Base-by-base conservation (phyloP, 2,113 vertebrate species). In the Neolamprologus brichardi region DNA sequence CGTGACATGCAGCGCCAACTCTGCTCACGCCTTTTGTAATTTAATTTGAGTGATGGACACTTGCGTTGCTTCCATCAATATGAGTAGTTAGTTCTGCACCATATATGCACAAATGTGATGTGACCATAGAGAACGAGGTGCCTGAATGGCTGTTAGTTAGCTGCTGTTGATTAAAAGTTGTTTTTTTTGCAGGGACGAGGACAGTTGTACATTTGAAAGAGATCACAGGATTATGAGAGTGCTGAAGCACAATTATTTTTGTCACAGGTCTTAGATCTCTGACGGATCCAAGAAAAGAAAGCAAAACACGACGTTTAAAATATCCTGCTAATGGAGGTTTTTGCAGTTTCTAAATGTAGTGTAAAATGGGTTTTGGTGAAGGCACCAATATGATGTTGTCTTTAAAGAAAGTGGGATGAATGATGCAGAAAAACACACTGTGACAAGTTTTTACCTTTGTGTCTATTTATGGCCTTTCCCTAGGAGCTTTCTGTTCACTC, bases 11-110 rank as follows among this genome's bases (percentile, higher is more conserved):
- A 81, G 83, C 28, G 46, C 20, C 60, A 37, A 77, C 81, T 85
- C 87, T 85, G 88, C 56, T 91, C 84, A 91, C 86, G 84, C 83
- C 39, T 75, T 44, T 75, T 75, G 39, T 92, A 90, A 95, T 95
- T 94, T 60, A 37, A 93, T 95, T 94, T 89, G 85, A 94, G 88
- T 79, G 86, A 87, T 15, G 20, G 86, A 87, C 91, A 94, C 94
- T 93, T 95, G 72, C 87, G 91, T 94, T 92, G 92, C 86, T 87
- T 91, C 82, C 84, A 86, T 87, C 87, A 80, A 87, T 92, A 89
- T 77, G 79, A 30, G 28, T 52, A 67, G 90, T 89, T 91, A 92
- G 89, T 88, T 89, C 84, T 81, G 84, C 91, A 91, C 87, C 84
- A 49, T 51, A 56, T 62, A 60, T 62, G 79, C 88, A 70, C 80